A percentile compares a stretch with the other conserved stretches of the same genome.
These are phyloP conservation scores for Bembecia ichneumoniformis DNA, from an alignment of 2,888 invertebrate genomes.

Conservation along the genomic window DNA sequence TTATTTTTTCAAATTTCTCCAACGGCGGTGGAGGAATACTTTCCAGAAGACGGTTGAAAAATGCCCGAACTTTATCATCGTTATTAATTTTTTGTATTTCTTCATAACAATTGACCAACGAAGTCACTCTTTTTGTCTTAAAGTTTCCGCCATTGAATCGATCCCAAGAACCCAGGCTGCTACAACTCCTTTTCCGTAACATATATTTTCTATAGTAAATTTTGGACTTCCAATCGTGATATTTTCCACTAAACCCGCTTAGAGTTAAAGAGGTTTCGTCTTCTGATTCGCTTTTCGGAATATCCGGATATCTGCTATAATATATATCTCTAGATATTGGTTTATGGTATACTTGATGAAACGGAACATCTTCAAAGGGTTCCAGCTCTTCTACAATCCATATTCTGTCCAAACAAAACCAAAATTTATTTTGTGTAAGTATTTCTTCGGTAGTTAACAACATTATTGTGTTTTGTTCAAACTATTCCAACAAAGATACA, in stretches of 20 bases:
- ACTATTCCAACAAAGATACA: constrained; percentile 35
- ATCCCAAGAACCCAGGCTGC: constrained; percentile 23
- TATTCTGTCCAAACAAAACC: constrained; percentile 48
- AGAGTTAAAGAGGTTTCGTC: constrained; percentile 52
- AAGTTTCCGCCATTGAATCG: constrained; percentile 21
- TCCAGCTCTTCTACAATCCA: constrained; percentile 60
- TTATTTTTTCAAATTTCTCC: constrained; percentile 18
- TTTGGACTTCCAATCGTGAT: constrained; percentile 51
- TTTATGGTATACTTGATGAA: constrained; percentile 43
- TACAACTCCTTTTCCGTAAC: constrained; percentile 27
- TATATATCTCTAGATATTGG: constrained; percentile 55
- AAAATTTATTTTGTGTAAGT: constrained; percentile 51
- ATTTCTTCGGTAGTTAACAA: constrained; percentile 58
- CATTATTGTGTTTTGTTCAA: constrained; percentile 28
- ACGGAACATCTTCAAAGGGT: constrained; percentile 55
- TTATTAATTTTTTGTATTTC: constrained; percentile 11
- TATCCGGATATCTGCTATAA: constrained; percentile 53
- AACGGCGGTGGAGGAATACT: constrained; percentile 51
- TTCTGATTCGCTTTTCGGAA: constrained; percentile 61
- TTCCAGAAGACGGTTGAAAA: constrained; percentile 41
- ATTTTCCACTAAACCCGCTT: constrained; percentile 46
- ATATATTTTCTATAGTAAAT: constrained; percentile 26
- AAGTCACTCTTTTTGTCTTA: constrained; percentile 29
- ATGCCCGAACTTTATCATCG: constrained; percentile 38
- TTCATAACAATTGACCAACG: constrained; percentile 8